A percentile compares a stretch with the other conserved stretches of the same genome.
Conservation (phyloP, 1,140 invertebrate genomes). For the Drosophila funebris region DNA sequence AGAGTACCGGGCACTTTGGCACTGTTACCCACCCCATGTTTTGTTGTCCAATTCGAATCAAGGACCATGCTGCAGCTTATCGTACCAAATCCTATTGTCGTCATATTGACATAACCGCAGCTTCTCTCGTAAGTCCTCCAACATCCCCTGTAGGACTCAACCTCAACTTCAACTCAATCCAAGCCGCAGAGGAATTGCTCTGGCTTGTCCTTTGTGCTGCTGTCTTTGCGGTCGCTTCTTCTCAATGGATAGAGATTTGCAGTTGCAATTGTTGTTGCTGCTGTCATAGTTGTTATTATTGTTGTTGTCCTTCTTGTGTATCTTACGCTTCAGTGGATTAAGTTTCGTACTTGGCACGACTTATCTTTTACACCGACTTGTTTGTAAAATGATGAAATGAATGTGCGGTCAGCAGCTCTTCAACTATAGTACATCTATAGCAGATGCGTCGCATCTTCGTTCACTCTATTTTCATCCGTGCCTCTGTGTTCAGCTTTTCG, state of each 20-base stretch:
- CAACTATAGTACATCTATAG: not conserved
- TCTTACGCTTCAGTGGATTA: conserved; percentile 75
- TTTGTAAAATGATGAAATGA: conserved; percentile 78
- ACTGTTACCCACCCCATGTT: too few species aligned
- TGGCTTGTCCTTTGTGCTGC: conserved; percentile 59
- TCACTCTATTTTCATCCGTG: conserved; percentile 9
- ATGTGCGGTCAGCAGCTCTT: conserved; percentile 73
- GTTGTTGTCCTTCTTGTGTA: conserved; percentile 58
- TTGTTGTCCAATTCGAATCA: conserved; percentile 45
- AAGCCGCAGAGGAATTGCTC: conserved; percentile 51
- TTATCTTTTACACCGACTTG: conserved; percentile 77
- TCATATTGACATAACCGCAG: conserved; percentile 80
- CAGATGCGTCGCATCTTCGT: conserved; percentile 15
- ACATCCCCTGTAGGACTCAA: not conserved
- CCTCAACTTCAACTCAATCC: conserved; percentile 12
- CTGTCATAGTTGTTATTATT: conserved; percentile 10
- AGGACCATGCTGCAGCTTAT: conserved; percentile 69
- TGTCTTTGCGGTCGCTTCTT: conserved; percentile 51
- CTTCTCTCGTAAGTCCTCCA: conserved; percentile 34
- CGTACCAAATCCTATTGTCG: conserved; percentile 77
- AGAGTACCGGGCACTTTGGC: conserved; percentile 2
- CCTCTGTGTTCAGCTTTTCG: conserved; percentile 31
- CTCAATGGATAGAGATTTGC: conserved; percentile 31
- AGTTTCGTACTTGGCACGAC: conserved; percentile 72
- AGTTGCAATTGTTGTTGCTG: conserved; percentile 29